A percentile compares a stretch with the other conserved stretches of the same genome.
These are phyloP conservation scores for Pomacea canaliculata DNA, from an alignment of 2,888 invertebrate species.

Conservation along the genomic window DNA sequence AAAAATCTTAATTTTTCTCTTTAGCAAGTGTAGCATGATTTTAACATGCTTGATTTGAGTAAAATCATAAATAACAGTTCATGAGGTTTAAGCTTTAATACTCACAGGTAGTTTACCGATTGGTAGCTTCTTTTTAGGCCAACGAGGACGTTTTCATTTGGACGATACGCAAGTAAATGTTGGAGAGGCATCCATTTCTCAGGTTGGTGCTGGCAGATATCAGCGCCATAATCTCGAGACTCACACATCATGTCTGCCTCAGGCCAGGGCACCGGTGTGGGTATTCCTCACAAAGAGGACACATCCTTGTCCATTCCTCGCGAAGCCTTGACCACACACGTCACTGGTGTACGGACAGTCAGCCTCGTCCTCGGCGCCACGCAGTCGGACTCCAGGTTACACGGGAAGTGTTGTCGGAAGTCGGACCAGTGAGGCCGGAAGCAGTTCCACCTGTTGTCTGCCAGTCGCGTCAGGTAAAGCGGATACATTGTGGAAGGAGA, in stretches of 20 bases:
- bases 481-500: neutral
- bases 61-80: no score
- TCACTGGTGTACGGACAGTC: neutral
- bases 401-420: conserved; percentile 5
- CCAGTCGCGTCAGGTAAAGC: neutral
- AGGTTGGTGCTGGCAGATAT: neutral
- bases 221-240: neutral
- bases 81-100: no score
- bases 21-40: no score
- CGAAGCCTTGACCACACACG: neutral
- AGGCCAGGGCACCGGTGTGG: neutral
- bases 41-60: no score
- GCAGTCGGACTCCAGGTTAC: conserved; percentile 4
- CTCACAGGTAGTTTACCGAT: no score
- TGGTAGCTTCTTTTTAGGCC: neutral
- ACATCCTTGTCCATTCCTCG: neutral
- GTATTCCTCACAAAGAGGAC: neutral
- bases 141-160: neutral
- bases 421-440: neutral
- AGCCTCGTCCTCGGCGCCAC: conserved; percentile 1
- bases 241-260: neutral
- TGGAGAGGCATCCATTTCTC: neutral
- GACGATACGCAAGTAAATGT: neutral
- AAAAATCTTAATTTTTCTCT: no score
- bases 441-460: conserved; percentile 7